A percentile compares a stretch with the other conserved stretches of the same genome.
These are phyloP conservation scores for Parazoanthus swiftii DNA, from an alignment of 92 coral and sea anemone genomes.

Conservation along the genomic window DNA sequence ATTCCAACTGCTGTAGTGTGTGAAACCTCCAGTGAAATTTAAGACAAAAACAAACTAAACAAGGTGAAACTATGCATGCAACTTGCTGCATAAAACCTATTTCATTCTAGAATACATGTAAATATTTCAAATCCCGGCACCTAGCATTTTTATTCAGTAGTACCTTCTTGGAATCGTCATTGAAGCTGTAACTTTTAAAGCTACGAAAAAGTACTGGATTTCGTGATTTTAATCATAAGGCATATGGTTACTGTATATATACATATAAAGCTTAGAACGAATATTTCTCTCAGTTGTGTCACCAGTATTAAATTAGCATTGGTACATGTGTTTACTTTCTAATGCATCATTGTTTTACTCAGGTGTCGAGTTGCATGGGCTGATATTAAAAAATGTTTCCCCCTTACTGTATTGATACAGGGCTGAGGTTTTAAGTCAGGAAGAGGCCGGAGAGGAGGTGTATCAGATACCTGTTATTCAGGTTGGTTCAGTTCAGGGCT, in stretches of 20 bases:
- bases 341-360: not conserved
- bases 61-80: too few species aligned
- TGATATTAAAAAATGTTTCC: not conserved
- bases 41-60: not conserved
- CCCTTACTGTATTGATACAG: constrained; percentile 14
- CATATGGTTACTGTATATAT: not conserved
- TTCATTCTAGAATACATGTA: too few species aligned
- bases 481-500: constrained; percentile 37
- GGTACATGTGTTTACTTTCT: not conserved
- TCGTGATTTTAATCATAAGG: too few species aligned
- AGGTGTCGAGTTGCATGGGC: not conserved
- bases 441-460: constrained; percentile 85
- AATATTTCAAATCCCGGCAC: not conserved
- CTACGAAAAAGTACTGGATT: not conserved
- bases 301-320: not conserved
- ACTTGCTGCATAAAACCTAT: too few species aligned
- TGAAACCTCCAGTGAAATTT: not conserved
- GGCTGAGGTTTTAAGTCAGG: constrained; percentile 73
- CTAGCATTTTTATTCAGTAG: too few species aligned
- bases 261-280: too few species aligned
- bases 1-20: too few species aligned
- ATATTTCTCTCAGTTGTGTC: too few species aligned
- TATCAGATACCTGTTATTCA: constrained; percentile 73
- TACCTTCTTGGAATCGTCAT: too few species aligned
- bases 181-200: not conserved